Conservation (phyloP, 2,888 invertebrate genomes). For the Hypselothyrea guttata region DNA sequence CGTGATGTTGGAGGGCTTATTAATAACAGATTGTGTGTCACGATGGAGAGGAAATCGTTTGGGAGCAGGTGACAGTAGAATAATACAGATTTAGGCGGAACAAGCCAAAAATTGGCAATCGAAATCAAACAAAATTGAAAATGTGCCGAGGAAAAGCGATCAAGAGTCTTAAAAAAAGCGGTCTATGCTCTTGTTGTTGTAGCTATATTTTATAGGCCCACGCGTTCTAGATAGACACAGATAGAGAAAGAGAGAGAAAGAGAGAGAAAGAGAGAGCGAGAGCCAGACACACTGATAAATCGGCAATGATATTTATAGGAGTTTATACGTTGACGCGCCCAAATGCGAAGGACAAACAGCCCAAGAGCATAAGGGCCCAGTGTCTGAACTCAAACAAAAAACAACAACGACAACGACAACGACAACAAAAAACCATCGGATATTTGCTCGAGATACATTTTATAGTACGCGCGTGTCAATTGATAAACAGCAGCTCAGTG, state of each 20-base stretch:
- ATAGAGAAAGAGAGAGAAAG: too few relatives aligned
- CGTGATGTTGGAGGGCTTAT: too few relatives aligned
- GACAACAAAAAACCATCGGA: too few relatives aligned
- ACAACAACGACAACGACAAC: too few relatives aligned
- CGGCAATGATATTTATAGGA: slow-evolving; percentile 69
- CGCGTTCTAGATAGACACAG: slow-evolving; percentile 46
- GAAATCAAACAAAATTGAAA: slow-evolving; percentile 67
- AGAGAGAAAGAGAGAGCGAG: too few relatives aligned
- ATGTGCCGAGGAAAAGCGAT: slow-evolving; percentile 52
- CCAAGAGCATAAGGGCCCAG: slow-evolving; percentile 18
- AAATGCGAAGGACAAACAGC: slow-evolving; percentile 50
- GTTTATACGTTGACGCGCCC: slow-evolving; percentile 61
- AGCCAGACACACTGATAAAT: slow-evolving; percentile 48
- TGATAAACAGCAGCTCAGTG: slow-evolving; percentile 59
- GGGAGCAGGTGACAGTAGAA: neutral
- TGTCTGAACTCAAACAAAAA: slow-evolving; percentile 9
- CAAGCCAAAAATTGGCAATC: slow-evolving; percentile 46
- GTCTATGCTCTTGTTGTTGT: slow-evolving; percentile 19
- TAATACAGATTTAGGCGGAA: slow-evolving; percentile 1
- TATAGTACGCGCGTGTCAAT: slow-evolving; percentile 66
- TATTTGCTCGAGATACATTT: slow-evolving; percentile 38
- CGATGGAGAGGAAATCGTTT: slow-evolving; percentile 5
- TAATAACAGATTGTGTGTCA: neutral
- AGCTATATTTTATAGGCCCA: slow-evolving; percentile 60
- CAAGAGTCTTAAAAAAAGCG: slow-evolving; percentile 35